Evolutionary conservation across 2,888 invertebrate species (phyloP).

Genomic region (Tenthredo scrophulariae): DNA sequence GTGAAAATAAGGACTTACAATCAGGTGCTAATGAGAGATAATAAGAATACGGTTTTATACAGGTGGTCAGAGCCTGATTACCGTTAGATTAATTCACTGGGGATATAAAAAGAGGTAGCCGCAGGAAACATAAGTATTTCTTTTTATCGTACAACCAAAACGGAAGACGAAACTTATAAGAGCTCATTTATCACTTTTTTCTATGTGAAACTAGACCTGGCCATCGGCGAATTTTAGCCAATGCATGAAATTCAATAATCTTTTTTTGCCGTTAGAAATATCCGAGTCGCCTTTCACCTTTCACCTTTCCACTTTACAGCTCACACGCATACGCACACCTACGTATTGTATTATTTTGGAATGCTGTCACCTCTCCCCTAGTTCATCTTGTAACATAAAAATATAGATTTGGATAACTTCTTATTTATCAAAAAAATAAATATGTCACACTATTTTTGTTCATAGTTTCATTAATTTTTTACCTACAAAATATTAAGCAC

Average conservation of each 20-base stretch:
- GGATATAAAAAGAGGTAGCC: neutral
- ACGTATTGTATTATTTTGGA: conserved; percentile 16
- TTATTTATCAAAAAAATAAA: conserved; percentile 29
- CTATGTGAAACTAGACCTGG: neutral
- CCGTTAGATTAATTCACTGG: neutral
- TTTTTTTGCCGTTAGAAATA: conserved; percentile 6
- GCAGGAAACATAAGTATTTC: neutral
- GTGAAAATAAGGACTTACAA: conserved; percentile 39
- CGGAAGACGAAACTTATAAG: neutral
- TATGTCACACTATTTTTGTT: conserved; percentile 52
- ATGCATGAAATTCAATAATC: conserved; percentile 31
- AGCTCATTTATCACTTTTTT: neutral
- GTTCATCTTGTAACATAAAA: conserved; percentile 3
- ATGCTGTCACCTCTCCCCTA: neutral
- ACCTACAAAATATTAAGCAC: conserved; percentile 56
- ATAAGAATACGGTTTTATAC: neutral
- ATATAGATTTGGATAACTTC: neutral
- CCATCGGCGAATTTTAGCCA: conserved; percentile 1
- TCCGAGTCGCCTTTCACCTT: conserved; percentile 13
- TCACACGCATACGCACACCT: conserved; percentile 15
- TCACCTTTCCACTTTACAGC: conserved; percentile 33
- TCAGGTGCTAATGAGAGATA: conserved; percentile 7
- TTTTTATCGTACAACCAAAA: neutral
- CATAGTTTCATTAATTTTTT: conserved; percentile 54
- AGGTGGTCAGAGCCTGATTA: conserved; percentile 7